Conservation (phyloP, 2,797 vertebrate genomes). For the Netta rufina region DNA sequence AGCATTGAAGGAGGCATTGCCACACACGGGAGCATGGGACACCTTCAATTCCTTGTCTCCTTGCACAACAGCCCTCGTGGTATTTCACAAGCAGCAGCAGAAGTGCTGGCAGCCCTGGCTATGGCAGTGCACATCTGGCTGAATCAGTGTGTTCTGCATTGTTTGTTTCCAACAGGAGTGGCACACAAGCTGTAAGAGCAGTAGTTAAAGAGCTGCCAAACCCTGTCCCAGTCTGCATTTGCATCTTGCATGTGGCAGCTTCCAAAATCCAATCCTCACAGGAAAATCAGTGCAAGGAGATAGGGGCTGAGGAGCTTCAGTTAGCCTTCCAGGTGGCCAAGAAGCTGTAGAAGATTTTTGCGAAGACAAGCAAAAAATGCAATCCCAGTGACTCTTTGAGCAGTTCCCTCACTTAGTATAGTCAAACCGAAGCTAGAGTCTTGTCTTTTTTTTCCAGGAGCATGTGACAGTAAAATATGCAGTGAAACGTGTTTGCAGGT, state of each 20-base stretch:
- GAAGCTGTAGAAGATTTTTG: not conserved
- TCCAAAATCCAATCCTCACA: not conserved
- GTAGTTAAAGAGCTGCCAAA: not conserved
- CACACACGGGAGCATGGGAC: not conserved
- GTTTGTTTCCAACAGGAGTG: not conserved
- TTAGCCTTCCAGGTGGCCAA: not conserved
- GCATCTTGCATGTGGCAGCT: not conserved
- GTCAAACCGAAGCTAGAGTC: not conserved
- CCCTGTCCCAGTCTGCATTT: not conserved
- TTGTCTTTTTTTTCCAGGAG: slow-evolving; percentile 5
- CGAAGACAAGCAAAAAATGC: not conserved
- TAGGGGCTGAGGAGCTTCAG: not conserved
- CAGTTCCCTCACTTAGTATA: not conserved
- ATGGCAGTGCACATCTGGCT: not conserved
- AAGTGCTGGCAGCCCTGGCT: not conserved
- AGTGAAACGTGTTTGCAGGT: not conserved
- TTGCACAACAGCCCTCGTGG: not conserved
- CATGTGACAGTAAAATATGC: not conserved
- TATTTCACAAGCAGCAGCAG: slow-evolving; percentile 1
- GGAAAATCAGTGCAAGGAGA: not conserved
- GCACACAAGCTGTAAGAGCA: not conserved
- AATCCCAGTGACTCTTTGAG: not conserved
- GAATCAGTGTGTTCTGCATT: not conserved
- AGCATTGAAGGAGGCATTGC: not conserved
- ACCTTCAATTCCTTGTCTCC: slow-evolving; percentile 4